phyloP scores from a whole-genome alignment of 2,888 invertebrate species.

The Sinelater perroti region DNA sequence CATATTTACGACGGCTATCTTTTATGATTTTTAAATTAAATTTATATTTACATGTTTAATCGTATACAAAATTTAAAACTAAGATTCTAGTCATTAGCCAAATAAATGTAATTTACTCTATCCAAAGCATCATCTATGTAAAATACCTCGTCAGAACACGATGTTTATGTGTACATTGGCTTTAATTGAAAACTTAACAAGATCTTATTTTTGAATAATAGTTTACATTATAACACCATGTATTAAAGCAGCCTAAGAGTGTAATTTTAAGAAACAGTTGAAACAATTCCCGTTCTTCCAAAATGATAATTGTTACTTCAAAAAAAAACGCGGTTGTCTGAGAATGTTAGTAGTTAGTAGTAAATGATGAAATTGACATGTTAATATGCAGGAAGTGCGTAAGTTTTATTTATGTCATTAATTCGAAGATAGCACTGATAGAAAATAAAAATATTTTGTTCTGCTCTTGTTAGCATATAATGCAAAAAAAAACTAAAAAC shows the following conservation, averaged over 20 bases:
- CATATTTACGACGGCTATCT: too few species aligned
- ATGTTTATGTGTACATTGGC: too few species aligned
- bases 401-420: conserved; percentile 26
- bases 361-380: conserved; percentile 19
- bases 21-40: too few species aligned
- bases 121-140: too few species aligned
- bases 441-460: conserved; percentile 5
- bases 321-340: too few species aligned
- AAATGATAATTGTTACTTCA: conserved; percentile 16
- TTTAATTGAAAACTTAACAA: too few species aligned
- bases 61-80: conserved; percentile 37
- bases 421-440: conserved; percentile 25
- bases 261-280: conserved; percentile 7
- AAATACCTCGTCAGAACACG: too few species aligned
- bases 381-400: conserved; percentile 15
- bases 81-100: conserved; percentile 60
- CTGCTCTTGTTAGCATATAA: conserved; percentile 8
- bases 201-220: too few species aligned
- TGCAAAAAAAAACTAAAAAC: conserved; percentile 3
- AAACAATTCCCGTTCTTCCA: conserved; percentile 20
- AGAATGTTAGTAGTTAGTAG: conserved; percentile 7
- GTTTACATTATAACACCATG: too few species aligned
- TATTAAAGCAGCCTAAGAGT: too few species aligned
- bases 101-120: conserved; percentile 54
- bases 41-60: conserved; percentile 1